Evolutionary conservation across 1,140 invertebrate genomes (phyloP).

Genomic region (Bicyclus anynana): DNA sequence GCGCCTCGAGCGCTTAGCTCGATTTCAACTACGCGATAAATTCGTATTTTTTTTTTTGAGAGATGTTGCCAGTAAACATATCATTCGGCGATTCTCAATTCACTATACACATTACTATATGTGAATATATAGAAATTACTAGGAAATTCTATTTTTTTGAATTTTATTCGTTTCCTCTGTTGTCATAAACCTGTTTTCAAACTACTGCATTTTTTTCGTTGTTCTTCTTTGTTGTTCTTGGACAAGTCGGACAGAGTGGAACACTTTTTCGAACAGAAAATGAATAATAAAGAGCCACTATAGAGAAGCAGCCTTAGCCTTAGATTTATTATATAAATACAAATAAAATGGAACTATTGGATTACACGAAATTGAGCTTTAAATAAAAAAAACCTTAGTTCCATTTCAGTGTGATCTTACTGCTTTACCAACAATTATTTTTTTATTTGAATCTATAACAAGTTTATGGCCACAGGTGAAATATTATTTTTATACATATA

Average conservation of each 20-base stretch:
- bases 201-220: not conserved
- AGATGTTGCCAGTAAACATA: constrained; percentile 74
- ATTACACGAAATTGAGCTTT: too few species aligned
- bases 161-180: constrained; percentile 22
- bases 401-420: too few species aligned
- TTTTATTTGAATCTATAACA: not conserved
- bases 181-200: constrained; percentile 22
- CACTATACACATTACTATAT: constrained; percentile 52
- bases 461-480: constrained; percentile 32
- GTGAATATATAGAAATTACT: constrained; percentile 52
- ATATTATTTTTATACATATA: constrained; percentile 19
- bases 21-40: constrained; percentile 64
- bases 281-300: too few species aligned
- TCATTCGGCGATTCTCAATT: constrained; percentile 72
- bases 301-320: too few species aligned
- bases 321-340: too few species aligned
- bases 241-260: too few species aligned
- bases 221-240: too few species aligned
- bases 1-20: constrained; percentile 23
- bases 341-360: too few species aligned
- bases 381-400: too few species aligned
- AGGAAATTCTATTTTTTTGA: constrained; percentile 30
- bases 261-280: too few species aligned
- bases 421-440: too few species aligned
- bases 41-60: constrained; percentile 55